These are phyloP conservation scores for Merops nubicus DNA, from an alignment of 2,113 vertebrate species.

Conservation along the genomic window DNA sequence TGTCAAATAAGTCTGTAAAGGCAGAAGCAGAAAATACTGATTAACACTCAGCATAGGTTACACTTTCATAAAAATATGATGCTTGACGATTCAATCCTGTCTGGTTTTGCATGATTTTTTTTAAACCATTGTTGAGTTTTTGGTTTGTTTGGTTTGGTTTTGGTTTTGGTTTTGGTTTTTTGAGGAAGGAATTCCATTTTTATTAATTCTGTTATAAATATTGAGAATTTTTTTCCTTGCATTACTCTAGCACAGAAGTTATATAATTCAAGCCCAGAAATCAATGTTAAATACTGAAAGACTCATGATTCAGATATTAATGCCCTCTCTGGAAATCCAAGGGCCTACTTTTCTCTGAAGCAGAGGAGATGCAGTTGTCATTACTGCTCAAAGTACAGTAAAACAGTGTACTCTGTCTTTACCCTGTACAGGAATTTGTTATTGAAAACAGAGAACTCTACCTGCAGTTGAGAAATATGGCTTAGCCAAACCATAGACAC, in stretches of 20 bases:
- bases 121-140: not conserved
- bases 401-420: not conserved
- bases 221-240: not conserved
- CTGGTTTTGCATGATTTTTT: not conserved
- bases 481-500: not conserved
- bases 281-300: not conserved
- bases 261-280: not conserved
- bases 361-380: not conserved
- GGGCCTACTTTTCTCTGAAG: not conserved
- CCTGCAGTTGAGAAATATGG: not conserved
- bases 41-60: not conserved
- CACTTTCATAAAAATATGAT: not conserved
- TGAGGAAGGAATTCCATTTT: not conserved
- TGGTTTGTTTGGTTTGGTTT: too few species aligned
- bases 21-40: constrained; percentile 24
- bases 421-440: not conserved
- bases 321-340: not conserved
- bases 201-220: not conserved
- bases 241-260: not conserved
- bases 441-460: not conserved
- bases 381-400: not conserved
- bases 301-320: not conserved
- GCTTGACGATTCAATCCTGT: not conserved
- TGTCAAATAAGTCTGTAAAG: not conserved
- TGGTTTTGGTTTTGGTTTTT: too few species aligned